Evolutionary conservation across 1,140 invertebrate species (phyloP).

Genomic region (Nylanderia fulva): DNA sequence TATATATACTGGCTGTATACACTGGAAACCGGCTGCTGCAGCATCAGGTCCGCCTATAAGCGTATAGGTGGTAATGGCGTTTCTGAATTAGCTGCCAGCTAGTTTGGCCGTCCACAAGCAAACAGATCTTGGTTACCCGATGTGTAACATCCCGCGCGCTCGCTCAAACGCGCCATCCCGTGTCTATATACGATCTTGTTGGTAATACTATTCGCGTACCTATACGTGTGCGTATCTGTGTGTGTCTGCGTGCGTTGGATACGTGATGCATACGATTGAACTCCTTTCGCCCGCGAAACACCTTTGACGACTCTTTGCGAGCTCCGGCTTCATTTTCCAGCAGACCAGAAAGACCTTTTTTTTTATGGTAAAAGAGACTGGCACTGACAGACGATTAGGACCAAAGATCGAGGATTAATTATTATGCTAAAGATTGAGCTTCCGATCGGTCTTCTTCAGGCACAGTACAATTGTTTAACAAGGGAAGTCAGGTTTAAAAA

Average conservation of each 20-base stretch:
- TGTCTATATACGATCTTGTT: constrained; percentile 71
- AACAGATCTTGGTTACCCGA: constrained; percentile 86
- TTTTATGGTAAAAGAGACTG: no score
- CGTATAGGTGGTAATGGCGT: constrained; percentile 85
- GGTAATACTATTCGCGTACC: constrained; percentile 59
- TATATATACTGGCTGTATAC: constrained; percentile 24
- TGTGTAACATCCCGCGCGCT: constrained; percentile 84
- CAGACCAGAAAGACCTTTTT: no score
- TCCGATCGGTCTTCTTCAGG: no score
- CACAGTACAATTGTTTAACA: no score
- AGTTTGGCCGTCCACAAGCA: constrained; percentile 85
- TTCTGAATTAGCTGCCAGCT: constrained; percentile 85
- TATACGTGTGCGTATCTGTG: background rate
- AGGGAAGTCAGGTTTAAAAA: no score
- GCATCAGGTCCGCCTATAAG: constrained; percentile 76
- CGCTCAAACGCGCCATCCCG: constrained; percentile 75
- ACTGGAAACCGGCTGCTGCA: constrained; percentile 42
- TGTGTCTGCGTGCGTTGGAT: constrained; percentile 14
- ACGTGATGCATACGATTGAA: constrained; percentile 42
- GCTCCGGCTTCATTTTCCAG: background rate
- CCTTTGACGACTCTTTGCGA: constrained; percentile 44
- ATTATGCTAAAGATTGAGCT: background rate
- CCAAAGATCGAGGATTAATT: background rate
- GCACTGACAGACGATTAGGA: no score
- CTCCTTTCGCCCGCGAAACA: constrained; percentile 23